Percentiles rank a stretch among this genome's conserved stretches.
Evolutionary conservation across 2,797 vertebrate genomes (phyloP).

Genomic region (Helicolenus hilgendorfi): DNA sequence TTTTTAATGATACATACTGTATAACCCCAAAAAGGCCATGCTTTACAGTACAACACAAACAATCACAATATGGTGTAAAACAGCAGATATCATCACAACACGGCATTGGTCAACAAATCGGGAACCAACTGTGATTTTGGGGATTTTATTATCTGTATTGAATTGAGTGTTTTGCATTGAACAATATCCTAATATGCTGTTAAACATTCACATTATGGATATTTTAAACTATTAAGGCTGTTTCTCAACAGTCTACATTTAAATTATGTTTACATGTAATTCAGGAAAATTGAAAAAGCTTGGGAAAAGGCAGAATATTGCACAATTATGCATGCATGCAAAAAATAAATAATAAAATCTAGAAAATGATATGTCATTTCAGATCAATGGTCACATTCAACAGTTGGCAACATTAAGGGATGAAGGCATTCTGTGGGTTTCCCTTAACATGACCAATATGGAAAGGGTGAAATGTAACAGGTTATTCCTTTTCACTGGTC

Average conservation of each 20-base stretch:
- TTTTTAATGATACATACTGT: not conserved
- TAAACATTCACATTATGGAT: not conserved
- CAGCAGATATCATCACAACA: not conserved
- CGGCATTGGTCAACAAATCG: not conserved
- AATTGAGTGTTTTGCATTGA: not conserved
- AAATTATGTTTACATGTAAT: not conserved
- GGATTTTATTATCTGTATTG: not conserved
- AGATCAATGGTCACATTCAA: not conserved
- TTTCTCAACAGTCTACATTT: not conserved
- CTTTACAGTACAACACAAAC: not conserved
- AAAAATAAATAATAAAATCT: conserved; percentile 9
- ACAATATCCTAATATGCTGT: not conserved
- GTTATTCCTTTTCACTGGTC: not conserved
- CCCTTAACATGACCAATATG: not conserved
- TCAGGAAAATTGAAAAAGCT: not conserved
- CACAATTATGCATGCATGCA: not conserved
- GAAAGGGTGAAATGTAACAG: not conserved
- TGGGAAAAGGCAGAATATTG: not conserved
- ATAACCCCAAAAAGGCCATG: not conserved
- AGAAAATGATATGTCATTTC: not conserved
- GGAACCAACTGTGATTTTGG: not conserved
- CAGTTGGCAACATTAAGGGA: not conserved
- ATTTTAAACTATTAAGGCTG: too few species aligned
- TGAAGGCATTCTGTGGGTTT: conserved; percentile 14
- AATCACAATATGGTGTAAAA: not conserved